Evolutionary conservation across 2,113 vertebrate genomes (phyloP), one percentile per base, ranked within the genome.

Genomic region (Leptosomus discolor): DNA sequence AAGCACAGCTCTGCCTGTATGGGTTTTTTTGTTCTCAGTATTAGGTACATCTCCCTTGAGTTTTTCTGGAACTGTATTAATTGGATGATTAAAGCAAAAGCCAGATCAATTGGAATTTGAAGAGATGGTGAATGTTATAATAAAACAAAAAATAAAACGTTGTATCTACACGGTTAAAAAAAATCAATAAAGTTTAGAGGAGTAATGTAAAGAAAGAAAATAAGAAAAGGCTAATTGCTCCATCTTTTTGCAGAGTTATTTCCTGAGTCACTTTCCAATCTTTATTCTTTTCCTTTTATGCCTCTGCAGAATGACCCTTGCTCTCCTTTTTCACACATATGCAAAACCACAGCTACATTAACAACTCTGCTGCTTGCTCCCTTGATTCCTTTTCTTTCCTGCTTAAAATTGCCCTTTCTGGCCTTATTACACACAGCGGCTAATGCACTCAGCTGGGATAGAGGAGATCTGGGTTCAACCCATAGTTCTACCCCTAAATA

Each of bases 21-120:
- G 36, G 0, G n/a, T 39, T 36, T 94, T 92, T 96, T 96, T 97
- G 81, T 96, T 97, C 93, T 90, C 74, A 91, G 78, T 46, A 79
- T 88, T 96, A 97, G 90, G 81, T 90, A 96, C 87, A 90, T 88
- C 67, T 96, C 95, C 96, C 87, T 82, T 96, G 95, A 96, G 97
- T 83, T 95, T 96, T 94, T 82, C 74, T 54, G 41, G 51, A 95
- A 57, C 54, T 96, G 67, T 96, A 96, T 97, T 97, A 97, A 96
- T 97, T 93, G 90, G 93, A 96, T 96, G 95, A 95, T 97, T 96
- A 97, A 96, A 96, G 87, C 34, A 96, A 96, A 95, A 96, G 58
- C 29, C 87, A 76, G 46, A 93, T 93, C 87, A 96, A 93, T 96
- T 1, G 3, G 94, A 96, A 96, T 94, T 93, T 95, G 94, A 97